Evolutionary conservation across 2,888 invertebrate species (phyloP).

Genomic region (Tuta absoluta): DNA sequence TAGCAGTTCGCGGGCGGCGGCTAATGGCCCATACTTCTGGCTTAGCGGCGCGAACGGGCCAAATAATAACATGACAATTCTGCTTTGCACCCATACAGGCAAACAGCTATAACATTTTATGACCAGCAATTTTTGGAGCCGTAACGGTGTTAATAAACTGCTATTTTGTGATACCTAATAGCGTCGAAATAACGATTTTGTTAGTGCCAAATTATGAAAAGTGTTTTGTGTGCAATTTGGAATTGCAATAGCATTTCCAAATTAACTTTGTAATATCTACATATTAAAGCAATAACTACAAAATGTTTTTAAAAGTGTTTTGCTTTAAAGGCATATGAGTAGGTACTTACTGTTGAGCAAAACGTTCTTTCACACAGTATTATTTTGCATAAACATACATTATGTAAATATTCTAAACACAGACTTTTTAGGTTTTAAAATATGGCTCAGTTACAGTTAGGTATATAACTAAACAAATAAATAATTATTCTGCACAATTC

Average conservation of each 20-base stretch:
- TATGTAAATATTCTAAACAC: too few species aligned
- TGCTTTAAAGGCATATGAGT: too few species aligned
- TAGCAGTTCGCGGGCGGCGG: slow-evolving; percentile 64
- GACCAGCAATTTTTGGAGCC: slow-evolving; percentile 18
- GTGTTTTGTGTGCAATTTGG: background rate
- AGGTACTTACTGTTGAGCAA: too few species aligned
- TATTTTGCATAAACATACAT: too few species aligned
- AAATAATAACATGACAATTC: slow-evolving; percentile 74
- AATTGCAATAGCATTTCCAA: background rate
- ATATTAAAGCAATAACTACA: too few species aligned
- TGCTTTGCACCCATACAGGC: slow-evolving; percentile 44
- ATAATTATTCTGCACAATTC: too few species aligned
- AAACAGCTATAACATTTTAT: slow-evolving; percentile 19
- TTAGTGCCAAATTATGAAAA: slow-evolving; percentile 5
- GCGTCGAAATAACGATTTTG: slow-evolving; percentile 1
- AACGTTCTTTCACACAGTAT: too few species aligned
- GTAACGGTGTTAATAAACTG: slow-evolving; percentile 19
- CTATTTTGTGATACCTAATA: slow-evolving; percentile 11
- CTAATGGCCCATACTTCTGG: slow-evolving; percentile 75
- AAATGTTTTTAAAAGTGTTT: too few species aligned
- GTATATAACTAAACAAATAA: too few species aligned
- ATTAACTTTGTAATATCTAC: too few species aligned
- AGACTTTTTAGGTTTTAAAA: too few species aligned
- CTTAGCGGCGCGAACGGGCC: slow-evolving; percentile 72
- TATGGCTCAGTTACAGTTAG: too few species aligned